Percentiles rank a stretch among this genome's conserved stretches.
Conservation (phyloP, 2,888 invertebrate genomes). For the Parasteatoda lunata region DNA sequence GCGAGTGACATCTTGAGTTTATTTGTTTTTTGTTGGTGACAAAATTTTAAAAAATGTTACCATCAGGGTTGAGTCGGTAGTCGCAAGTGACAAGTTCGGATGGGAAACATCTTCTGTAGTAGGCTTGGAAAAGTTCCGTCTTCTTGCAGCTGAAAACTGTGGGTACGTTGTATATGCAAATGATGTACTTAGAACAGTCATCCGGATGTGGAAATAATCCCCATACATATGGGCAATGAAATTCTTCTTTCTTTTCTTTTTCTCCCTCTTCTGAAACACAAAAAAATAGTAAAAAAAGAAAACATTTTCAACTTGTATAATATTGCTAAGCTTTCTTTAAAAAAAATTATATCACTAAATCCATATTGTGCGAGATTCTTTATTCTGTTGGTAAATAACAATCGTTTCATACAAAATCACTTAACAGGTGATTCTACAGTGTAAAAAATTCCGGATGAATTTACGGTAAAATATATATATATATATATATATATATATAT, state of each 20-base stretch:
- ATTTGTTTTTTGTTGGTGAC: no score
- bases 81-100: slow-evolving; percentile 37
- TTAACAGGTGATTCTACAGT: no score
- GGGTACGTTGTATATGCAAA: slow-evolving; percentile 55
- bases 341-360: no score
- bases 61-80: slow-evolving; percentile 42
- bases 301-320: no score
- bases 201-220: slow-evolving; percentile 39
- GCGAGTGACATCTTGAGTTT: no score
- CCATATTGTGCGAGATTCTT: no score
- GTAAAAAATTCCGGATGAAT: no score
- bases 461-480: no score
- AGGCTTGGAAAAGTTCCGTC: slow-evolving; percentile 29
- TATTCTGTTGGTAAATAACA: no score
- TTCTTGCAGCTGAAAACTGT: slow-evolving; percentile 31
- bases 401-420: no score
- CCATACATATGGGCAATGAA: slow-evolving; percentile 41
- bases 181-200: slow-evolving; percentile 52
- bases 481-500: no score
- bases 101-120: slow-evolving; percentile 33
- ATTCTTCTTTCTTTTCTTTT: slow-evolving; percentile 23
- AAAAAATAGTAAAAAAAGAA: neutral
- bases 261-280: neutral
- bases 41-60: neutral
- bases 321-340: no score